Conservation (phyloP, 2,888 invertebrate species). For the Apeira syringaria region DNA sequence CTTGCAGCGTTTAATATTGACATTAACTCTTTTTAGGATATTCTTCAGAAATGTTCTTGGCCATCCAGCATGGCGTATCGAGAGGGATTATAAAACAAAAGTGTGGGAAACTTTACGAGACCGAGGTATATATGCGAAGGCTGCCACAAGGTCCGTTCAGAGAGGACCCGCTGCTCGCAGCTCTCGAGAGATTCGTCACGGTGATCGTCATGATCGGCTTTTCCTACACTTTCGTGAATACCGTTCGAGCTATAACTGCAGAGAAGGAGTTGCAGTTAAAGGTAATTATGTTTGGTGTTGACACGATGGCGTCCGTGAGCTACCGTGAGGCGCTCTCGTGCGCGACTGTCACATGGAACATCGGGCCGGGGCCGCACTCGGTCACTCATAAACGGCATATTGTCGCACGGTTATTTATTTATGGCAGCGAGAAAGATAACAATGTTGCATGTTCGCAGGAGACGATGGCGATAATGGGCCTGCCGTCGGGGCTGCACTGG, state of each 20-base stretch:
- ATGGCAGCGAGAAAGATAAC: no score
- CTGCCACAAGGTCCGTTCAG: conserved; percentile 89
- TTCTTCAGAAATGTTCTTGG: conserved; percentile 71
- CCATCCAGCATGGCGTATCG: conserved; percentile 69
- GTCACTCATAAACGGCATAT: no score
- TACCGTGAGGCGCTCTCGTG: no score
- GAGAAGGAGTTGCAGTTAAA: conserved; percentile 91
- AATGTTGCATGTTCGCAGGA: conserved; percentile 88
- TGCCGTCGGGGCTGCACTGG: conserved; percentile 94
- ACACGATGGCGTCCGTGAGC: no score
- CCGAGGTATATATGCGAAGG: conserved; percentile 82
- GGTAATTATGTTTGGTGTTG: conserved; percentile 78
- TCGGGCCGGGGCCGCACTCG: no score
- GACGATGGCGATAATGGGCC: conserved; percentile 96
- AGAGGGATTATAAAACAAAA: conserved; percentile 67
- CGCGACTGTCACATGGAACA: no score
- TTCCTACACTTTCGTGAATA: conserved; percentile 91
- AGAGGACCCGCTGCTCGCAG: conserved; percentile 87
- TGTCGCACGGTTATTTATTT: no score
- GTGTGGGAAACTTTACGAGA: conserved; percentile 55
- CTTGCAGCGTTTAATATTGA: no score
- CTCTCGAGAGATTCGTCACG: conserved; percentile 88
- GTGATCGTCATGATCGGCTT: conserved; percentile 92
- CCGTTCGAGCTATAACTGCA: conserved; percentile 88
- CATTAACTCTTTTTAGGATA: conserved; percentile 60